A percentile compares a stretch with the other conserved stretches of the same genome.
These are phyloP conservation scores for Trichogramma dendrolimi DNA, from an alignment of 2,888 invertebrate species.

Conservation along the genomic window DNA sequence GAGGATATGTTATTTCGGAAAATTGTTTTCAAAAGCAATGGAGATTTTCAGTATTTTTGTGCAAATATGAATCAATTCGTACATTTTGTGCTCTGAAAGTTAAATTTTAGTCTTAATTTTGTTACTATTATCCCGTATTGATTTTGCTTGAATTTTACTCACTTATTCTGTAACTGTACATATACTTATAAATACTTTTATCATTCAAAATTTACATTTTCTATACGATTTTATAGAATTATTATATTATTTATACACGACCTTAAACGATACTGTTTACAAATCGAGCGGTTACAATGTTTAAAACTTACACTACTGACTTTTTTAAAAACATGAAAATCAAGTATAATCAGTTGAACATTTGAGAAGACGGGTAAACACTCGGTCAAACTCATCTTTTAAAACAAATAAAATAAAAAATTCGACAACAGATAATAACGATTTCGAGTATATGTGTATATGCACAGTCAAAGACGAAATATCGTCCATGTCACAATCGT, in stretches of 20 bases:
- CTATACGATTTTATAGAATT: background rate
- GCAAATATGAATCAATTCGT: background rate
- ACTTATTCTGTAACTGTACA: constrained; percentile 18
- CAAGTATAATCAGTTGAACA: too few relatives aligned
- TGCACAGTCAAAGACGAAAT: too few relatives aligned
- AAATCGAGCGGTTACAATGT: constrained; percentile 15
- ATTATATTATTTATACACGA: constrained; percentile 13
- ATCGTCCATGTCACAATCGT: too few relatives aligned
- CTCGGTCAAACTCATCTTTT: too few relatives aligned
- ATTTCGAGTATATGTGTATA: too few relatives aligned
- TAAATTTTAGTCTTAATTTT: background rate
- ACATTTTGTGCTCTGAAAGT: constrained; percentile 12
- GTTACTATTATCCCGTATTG: background rate
- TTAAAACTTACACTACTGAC: constrained; percentile 25
- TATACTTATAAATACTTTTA: constrained; percentile 8
- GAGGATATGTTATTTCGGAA: background rate
- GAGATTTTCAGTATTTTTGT: constrained; percentile 15
- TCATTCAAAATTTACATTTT: too few relatives aligned
- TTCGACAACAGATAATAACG: too few relatives aligned
- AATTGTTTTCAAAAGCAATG: constrained; percentile 4
- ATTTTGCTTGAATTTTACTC: constrained; percentile 3
- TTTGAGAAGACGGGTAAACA: too few relatives aligned
- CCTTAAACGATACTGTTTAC: constrained; percentile 10
- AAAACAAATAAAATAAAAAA: too few relatives aligned
- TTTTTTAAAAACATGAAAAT: constrained; percentile 1